phyloP scores from a whole-genome alignment of 2,113 vertebrate genomes.

The Haemorhous mexicanus region DNA sequence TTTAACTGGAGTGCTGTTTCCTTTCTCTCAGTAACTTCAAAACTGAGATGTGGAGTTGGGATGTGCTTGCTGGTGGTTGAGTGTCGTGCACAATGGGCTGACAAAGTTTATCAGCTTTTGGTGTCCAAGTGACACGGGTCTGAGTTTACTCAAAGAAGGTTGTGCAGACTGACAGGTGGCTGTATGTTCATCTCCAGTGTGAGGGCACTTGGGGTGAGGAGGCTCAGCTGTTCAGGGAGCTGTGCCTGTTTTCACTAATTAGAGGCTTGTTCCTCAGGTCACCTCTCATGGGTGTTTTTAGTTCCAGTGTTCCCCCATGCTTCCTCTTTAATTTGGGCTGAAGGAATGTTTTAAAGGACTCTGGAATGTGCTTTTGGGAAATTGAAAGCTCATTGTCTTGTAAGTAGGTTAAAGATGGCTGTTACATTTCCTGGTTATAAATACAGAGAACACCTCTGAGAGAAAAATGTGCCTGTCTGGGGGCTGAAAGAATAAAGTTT shows the following conservation, averaged over 20 bases:
- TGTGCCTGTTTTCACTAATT: neutral
- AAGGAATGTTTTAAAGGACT: neutral
- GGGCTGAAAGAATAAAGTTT: neutral
- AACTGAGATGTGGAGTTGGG: neutral
- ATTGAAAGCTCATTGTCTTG: neutral
- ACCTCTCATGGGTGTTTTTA: neutral
- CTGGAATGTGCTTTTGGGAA: neutral
- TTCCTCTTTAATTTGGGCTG: neutral
- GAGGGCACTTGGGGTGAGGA: neutral
- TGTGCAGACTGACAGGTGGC: neutral
- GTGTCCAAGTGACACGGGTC: neutral
- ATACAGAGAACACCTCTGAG: neutral
- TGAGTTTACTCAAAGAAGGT: neutral
- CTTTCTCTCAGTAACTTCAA: neutral
- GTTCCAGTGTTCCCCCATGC: fast-evolving
- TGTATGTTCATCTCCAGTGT: neutral
- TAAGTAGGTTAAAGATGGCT: neutral
- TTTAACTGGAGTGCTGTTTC: neutral
- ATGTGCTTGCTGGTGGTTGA: neutral
- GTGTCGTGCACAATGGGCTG: neutral
- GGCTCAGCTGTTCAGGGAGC: neutral
- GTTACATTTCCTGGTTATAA: neutral
- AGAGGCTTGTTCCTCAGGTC: neutral
- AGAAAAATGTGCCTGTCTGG: neutral
- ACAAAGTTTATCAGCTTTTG: neutral